phyloP scores from a whole-genome alignment of 2,113 vertebrate species.

The Ctenodactylus gundi region DNA sequence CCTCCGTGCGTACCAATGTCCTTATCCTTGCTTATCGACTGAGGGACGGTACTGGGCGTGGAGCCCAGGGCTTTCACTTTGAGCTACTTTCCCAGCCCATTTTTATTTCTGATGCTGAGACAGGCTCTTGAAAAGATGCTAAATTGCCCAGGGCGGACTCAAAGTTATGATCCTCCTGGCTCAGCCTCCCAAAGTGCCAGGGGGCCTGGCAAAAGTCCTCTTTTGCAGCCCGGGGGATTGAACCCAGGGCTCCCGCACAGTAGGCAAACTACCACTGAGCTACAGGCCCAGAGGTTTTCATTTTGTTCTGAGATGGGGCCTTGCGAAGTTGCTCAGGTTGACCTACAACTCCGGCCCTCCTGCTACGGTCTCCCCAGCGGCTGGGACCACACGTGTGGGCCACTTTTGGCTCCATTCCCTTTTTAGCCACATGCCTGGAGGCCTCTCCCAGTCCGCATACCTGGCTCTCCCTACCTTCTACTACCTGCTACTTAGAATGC shows the following conservation, averaged over 20 bases:
- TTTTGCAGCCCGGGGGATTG: neutral
- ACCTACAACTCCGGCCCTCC: neutral
- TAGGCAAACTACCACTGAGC: neutral
- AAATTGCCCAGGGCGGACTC: no score
- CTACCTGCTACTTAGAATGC: neutral
- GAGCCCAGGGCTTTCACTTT: no score
- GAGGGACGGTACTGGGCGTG: no score
- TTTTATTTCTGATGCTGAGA: no score
- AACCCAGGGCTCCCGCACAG: no score
- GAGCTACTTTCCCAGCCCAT: no score
- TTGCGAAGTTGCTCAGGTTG: neutral
- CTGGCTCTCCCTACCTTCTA: neutral
- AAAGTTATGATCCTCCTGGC: no score
- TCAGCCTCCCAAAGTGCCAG: no score
- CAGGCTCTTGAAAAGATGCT: no score
- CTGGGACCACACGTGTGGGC: neutral
- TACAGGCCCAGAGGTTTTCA: neutral
- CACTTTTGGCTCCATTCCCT: no score
- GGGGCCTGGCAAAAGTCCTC: no score
- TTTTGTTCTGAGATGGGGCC: neutral
- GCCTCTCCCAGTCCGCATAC: neutral
- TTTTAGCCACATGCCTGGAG: neutral
- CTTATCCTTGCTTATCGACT: no score
- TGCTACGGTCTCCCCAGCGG: neutral
- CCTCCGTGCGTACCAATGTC: neutral